Percentiles rank a stretch among this genome's conserved stretches.
Evolutionary conservation across 2,797 vertebrate genomes (phyloP).

Genomic region (Amniataba percoides): DNA sequence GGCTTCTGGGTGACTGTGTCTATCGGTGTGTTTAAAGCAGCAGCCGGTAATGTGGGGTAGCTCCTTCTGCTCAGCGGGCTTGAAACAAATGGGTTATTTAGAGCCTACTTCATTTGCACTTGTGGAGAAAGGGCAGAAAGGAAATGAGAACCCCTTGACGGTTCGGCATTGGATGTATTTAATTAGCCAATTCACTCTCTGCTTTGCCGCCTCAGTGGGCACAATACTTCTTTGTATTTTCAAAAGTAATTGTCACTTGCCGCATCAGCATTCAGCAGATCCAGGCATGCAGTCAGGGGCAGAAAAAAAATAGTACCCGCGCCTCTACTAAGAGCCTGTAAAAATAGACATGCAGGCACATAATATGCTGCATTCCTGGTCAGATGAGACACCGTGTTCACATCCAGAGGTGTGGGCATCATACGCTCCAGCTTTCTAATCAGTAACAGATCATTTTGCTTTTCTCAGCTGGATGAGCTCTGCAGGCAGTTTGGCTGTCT

Average conservation of each 20-base stretch:
- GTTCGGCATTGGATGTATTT: constrained; percentile 77
- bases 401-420: constrained; percentile 32
- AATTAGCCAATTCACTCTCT: constrained; percentile 82
- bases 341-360: constrained; percentile 60
- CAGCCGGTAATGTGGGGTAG: constrained; percentile 60
- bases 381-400: constrained; percentile 40
- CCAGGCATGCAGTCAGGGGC: constrained; percentile 57
- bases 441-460: constrained; percentile 33
- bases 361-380: constrained; percentile 51
- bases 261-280: constrained; percentile 75
- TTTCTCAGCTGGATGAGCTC: constrained; percentile 29
- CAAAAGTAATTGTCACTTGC: constrained; percentile 79
- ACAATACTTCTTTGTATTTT: constrained; percentile 76
- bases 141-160: constrained; percentile 77
- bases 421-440: constrained; percentile 16
- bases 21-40: constrained; percentile 60
- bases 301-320: constrained; percentile 30
- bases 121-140: constrained; percentile 78
- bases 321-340: constrained; percentile 44
- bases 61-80: constrained; percentile 73
- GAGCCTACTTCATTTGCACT: constrained; percentile 82
- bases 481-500: constrained; percentile 4
- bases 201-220: constrained; percentile 74
- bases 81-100: constrained; percentile 83
- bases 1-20: constrained; percentile 56